Evolutionary conservation across 2,797 vertebrate genomes (phyloP), one percentile per base, ranked within the genome.

Genomic region (Meda fulgida): DNA sequence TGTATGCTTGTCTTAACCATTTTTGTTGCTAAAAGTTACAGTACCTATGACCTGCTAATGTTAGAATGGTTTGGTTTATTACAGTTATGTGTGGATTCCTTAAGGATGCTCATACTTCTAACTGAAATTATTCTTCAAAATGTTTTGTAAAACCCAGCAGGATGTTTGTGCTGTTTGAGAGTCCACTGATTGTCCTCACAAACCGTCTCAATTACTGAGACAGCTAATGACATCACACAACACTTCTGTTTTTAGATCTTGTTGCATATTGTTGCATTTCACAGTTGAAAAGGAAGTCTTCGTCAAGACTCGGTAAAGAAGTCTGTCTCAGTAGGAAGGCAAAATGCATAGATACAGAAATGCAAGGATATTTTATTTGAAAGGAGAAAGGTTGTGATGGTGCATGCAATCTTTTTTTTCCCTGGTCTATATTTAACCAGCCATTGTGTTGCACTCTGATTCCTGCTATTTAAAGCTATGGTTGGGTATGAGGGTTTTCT

Each of bases 391-490:
- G 9, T 88, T 86, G 65, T n/a, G 36, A 34, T 77, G 65, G 43
- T 72, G 78, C 76, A 67, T 86, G 72, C 80, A 48, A 31, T 66
- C 13, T 48, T 78, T 63, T 40, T 60, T 40, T n/a, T 69, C 13
- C n/a, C 21, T 36, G 46, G 34, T 67, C 66, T 51, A 65, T 26
- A 66, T 84, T 84, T 43, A 84, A 69, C 53, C 11, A 53, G 43
- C 58, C 21, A 60, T 85, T 88, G 18, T 87, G 67, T 29, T 77
- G 48, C 76, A 72, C 67, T 81, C 69, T 43, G 36, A 46, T 75
- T 84, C 76, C 36, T 83, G 23, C 81, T 65, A 31, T 80, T 75
- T 81, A 77, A 71, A 83, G 60, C 72, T 78, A 18, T 84, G 73
- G 46, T 48, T 48, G 46, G 75, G 65, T 38, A 14, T 82, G 36